Conservation (phyloP, 2,797 vertebrate genomes). For the Champsocephalus gunnari region DNA sequence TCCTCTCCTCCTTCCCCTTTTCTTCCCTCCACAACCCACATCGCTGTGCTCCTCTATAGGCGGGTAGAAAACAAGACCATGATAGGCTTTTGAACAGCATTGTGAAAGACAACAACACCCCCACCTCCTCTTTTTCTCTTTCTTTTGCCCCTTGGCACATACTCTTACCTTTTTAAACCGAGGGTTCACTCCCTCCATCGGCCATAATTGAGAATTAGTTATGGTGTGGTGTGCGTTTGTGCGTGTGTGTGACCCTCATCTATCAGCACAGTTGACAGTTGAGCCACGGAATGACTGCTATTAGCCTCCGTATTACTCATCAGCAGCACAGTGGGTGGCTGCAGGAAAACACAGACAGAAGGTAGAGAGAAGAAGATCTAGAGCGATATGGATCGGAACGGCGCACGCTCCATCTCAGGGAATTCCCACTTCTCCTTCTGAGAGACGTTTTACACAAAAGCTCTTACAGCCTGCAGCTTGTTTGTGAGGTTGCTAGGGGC, state of each 20-base stretch:
- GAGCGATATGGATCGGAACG: constrained; percentile 8
- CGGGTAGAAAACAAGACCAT: constrained; percentile 54
- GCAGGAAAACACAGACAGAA: constrained; percentile 50
- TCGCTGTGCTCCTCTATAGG: constrained; percentile 28
- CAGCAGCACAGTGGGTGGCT: constrained; percentile 53
- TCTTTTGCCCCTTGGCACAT: constrained; percentile 40
- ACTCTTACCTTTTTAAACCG: constrained; percentile 49
- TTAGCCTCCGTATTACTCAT: constrained; percentile 52
- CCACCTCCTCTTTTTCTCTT: constrained; percentile 41
- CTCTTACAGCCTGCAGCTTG: constrained; percentile 19
- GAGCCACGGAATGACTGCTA: constrained; percentile 58
- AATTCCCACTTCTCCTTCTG: constrained; percentile 50
- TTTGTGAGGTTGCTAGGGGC: constrained; percentile 47
- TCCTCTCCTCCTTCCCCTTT: constrained; percentile 2
- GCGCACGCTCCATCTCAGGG: constrained; percentile 13
- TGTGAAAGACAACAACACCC: constrained; percentile 45
- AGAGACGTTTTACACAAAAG: constrained; percentile 16
- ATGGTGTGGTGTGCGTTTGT: constrained; percentile 60
- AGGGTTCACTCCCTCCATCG: constrained; percentile 36
- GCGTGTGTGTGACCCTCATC: constrained; percentile 62
- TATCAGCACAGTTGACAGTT: constrained; percentile 71
- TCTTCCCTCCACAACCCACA: constrained; percentile 22
- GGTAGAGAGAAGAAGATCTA: constrained; percentile 27
- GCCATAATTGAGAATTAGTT: constrained; percentile 70
- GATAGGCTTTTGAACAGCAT: constrained; percentile 49